These are phyloP conservation scores for Psittacara wagleri DNA, from an alignment of 2,113 vertebrate genomes.

Conservation along the genomic window DNA sequence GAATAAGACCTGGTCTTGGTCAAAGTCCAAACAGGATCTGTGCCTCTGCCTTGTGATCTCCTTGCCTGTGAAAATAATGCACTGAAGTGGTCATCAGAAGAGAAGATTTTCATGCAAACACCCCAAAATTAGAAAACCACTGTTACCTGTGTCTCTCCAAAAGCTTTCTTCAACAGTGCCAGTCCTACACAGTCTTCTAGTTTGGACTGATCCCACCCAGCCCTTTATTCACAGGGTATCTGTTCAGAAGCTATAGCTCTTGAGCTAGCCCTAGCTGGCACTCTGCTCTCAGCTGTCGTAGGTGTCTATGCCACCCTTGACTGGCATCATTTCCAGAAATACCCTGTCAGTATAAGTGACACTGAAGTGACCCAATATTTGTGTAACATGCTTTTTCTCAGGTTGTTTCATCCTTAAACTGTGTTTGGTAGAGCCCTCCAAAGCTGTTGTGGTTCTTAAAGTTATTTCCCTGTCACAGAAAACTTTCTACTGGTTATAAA, in stretches of 20 bases:
- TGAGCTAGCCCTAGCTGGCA: not conserved
- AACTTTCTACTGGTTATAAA: not conserved
- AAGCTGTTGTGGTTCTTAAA: not conserved
- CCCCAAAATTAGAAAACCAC: not conserved
- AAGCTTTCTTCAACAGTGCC: not conserved
- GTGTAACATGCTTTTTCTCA: not conserved
- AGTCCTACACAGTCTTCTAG: not conserved
- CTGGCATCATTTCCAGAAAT: not conserved
- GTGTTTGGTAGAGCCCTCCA: not conserved
- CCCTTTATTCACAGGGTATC: not conserved
- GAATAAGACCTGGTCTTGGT: not conserved
- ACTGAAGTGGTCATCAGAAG: not conserved
- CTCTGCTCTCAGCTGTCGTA: not conserved
- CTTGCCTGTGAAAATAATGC: not conserved
- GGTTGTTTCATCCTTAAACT: not conserved
- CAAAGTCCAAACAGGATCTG: not conserved
- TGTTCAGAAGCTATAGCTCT: not conserved
- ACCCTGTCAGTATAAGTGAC: not conserved
- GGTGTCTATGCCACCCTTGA: not conserved
- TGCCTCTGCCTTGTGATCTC: not conserved
- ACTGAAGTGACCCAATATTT: not conserved
- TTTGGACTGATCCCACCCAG: not conserved
- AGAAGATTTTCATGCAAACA: not conserved
- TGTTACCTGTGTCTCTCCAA: not conserved
- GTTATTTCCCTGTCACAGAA: slow-evolving; percentile 4